Conservation (phyloP, 2,113 vertebrate genomes). For the Ascaphus truei region DNA sequence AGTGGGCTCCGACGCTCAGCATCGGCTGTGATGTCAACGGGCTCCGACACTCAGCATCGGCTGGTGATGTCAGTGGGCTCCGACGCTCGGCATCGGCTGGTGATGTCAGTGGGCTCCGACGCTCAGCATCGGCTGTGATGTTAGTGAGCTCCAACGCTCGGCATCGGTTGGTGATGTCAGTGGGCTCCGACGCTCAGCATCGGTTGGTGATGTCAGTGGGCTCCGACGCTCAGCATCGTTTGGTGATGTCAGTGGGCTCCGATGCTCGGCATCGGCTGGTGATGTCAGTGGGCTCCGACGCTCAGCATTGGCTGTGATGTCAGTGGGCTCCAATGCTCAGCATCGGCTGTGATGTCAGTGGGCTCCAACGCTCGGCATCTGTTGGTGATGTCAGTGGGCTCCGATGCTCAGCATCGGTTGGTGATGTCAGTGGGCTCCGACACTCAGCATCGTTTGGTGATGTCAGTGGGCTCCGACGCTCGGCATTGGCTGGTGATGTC, state of each 20-base stretch:
- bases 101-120: background rate
- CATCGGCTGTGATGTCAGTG: background rate
- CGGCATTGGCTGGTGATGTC: background rate
- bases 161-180: background rate
- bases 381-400: background rate
- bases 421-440: background rate
- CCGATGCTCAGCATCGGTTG: background rate
- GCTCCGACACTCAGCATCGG: background rate
- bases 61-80: background rate
- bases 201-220: background rate
- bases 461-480: background rate
- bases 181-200: background rate
- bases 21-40: background rate
- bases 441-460: background rate
- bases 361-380: background rate
- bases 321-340: background rate
- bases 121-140: background rate
- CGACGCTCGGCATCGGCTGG: background rate
- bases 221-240: background rate
- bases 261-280: background rate
- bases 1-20: background rate
- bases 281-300: background rate
- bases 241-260: background rate
- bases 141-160: background rate
- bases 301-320: background rate